Base-by-base conservation (phyloP, 1,140 invertebrate species). In the Halyomorpha halys region DNA sequence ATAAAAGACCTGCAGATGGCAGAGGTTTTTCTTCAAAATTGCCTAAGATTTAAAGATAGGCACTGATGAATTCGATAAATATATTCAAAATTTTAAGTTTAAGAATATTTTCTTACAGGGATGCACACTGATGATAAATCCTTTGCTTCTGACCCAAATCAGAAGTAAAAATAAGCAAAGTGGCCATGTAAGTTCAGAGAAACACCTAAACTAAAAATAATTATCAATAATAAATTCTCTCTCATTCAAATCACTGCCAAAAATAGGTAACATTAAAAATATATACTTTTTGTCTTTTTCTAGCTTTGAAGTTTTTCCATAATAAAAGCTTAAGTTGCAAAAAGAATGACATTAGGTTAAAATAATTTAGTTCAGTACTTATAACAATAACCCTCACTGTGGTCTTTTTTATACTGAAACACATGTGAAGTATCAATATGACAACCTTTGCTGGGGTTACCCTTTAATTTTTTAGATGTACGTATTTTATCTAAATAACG, bases 11-110 rank as follows among this genome's bases (percentile, higher is more conserved):
- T 9, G 80, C 76, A 21, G 82, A 82, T 0, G 82, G 82, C 74
- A 84, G 74, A 14, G 81, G 75, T 67, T 81, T 82, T 30, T 79
- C 78, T 65, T 81, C 77, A 73, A 79, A 81, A 71, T 83, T 79
- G 74, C 82, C 82, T 83, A 70, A 21, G 21, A 16, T 19, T 8
- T 5, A 49, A 71, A 72, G 30, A 39, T 59, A 45, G 9, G 45
- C 39, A 16, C 2, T 4, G 16, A 62, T 21, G 9, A 2, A 5
- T 14, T 61, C 14, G 8, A 34, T 6, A 39, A 61, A 25, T 34
- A 39, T 34, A 14, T 21, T 44, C 27, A 5, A n/a, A 61, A 25
- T 4, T 13, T 44, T n/a, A 16, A 39, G 25, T 44, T n/a, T 5
- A 14, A 16, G 8, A 19, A 19, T 47, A 45, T 45, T 2, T 25